Base-by-base conservation (phyloP, 35 echinoderm and acorn worm genomes). In the Ophiothrix spiculata region DNA sequence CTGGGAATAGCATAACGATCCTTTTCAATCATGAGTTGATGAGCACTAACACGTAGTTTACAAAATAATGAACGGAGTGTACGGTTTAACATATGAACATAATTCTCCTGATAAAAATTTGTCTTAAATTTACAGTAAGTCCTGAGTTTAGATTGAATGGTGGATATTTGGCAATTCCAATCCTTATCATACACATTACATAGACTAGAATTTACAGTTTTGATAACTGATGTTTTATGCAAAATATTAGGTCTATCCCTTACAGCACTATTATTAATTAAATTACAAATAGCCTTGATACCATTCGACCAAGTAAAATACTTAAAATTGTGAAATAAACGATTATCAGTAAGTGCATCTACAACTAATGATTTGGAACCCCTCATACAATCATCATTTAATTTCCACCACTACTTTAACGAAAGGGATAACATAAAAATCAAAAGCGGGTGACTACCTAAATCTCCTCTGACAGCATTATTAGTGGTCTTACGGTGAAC, bases 341-440 rank as follows among this genome's bases (percentile, higher is more conserved):
- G 60, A 15, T 69, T 69, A 69, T 69, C 60, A 69, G 29, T 69
- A n/a, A 69, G 60, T 6, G 60, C 60, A 69, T 69, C 16, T 25
- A 69, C 29, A 69, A 69, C 60, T 69, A 69, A 25, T 69, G 60
- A 69, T 25, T 69, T 28, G 23, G 60, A 69, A 2, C 60, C 60
- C 60, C 29, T n/a, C 17, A 69, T 4, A 25, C 60, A 69, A 69
- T 69, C 60, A 69, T 69, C 60, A 69, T 69, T 69, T 69, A 69
- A n/a, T 69, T 69, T 69, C 60, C 60, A 69, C 60, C 60, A 69
- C 17, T 69, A 69, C 29, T 69, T 69, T 69, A 69, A n/a, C 25
- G 60, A 69, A 28, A 69, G 60, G 29, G 60, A 69, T 2, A n/a
- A 69, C 10, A 69, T 69, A 69, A 69, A 69, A 69, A 69, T 69